Conservation (phyloP, 2,797 vertebrate species). For the Catamblyrhynchus diadema region DNA sequence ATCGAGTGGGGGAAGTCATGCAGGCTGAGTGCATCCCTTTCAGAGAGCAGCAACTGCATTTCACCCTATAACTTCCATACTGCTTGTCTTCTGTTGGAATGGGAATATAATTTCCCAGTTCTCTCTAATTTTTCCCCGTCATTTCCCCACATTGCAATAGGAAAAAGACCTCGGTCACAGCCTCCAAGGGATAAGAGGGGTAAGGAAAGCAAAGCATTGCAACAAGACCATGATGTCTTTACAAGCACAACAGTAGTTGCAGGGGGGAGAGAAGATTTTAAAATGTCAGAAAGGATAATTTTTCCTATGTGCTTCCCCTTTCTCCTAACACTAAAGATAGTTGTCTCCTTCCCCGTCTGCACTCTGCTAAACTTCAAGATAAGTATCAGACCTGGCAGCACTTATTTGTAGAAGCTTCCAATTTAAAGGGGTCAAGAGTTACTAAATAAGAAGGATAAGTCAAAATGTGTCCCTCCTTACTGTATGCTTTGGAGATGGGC, state of each 20-base stretch:
- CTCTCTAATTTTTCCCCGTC: background rate
- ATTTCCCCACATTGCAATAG: background rate
- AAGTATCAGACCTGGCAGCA: background rate
- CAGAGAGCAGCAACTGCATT: background rate
- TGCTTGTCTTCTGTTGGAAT: background rate
- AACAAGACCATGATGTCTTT: background rate
- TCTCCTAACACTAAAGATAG: background rate
- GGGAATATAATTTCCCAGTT: background rate
- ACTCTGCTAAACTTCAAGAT: background rate
- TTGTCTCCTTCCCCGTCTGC: background rate
- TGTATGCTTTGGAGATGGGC: background rate
- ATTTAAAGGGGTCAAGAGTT: background rate
- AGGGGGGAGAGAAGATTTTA: rapidly evolving
- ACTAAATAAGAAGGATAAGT: background rate
- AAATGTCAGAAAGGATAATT: background rate
- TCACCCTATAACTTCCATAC: background rate
- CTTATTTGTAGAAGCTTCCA: background rate
- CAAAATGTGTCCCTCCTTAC: background rate
- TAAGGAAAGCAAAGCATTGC: background rate
- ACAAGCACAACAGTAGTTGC: background rate
- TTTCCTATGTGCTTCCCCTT: rapidly evolving
- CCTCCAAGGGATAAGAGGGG: background rate
- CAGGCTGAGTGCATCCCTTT: background rate
- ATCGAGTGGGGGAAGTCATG: rapidly evolving
- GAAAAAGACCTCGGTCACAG: background rate